Base-by-base conservation (phyloP, 2,113 vertebrate species). In the Aythya baeri region DNA sequence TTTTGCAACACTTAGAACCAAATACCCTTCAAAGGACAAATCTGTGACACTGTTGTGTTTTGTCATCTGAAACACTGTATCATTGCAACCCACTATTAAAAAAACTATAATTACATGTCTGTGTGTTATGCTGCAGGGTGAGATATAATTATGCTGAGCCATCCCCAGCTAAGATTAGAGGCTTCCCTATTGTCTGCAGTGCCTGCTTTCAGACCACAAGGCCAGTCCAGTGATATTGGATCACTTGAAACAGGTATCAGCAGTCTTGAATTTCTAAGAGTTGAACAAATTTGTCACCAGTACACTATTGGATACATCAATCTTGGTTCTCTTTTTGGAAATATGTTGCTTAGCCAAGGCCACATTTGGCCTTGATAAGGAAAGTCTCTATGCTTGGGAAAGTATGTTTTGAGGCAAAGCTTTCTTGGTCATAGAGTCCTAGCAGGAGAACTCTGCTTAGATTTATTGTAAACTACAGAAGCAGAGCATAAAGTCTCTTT, bases 61-160 rank as follows among this genome's bases (percentile, higher is more conserved):
- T 81, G 43, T 67, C 27, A 26, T 83, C 55, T 14, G 2, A 91
- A 89, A 57, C 27, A 13, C 59, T 32, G n/a, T 57, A 88, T 68
- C 61, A 31, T 58, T 86, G 72, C 59, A 83, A 70, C 25, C 49
- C 29, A 31, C 82, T 85, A 86, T 80, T 73, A 89, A 87, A 93
- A 93, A 89, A 58, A 63, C 63, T 91, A 22, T 50, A 83, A 91
- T 86, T 94, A 49, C 67, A 46, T 77, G 88, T 90, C 85, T 88
- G 79, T 76, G n/a, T 88, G 79, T 41, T 80, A 22, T 29, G 11
- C 20, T 25, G 34, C 54, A 87, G 70, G 75, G 67, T 21, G 34
- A 94, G 94, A 83, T 91, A 95, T 41, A 86, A 83, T 94, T 90
- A 68, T 77, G 94, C 92, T 95, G 88, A 97, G 25, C 63, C 55